Evolutionary conservation across 2,113 vertebrate genomes (phyloP).

Genomic region (Macroglossus sobrinus): DNA sequence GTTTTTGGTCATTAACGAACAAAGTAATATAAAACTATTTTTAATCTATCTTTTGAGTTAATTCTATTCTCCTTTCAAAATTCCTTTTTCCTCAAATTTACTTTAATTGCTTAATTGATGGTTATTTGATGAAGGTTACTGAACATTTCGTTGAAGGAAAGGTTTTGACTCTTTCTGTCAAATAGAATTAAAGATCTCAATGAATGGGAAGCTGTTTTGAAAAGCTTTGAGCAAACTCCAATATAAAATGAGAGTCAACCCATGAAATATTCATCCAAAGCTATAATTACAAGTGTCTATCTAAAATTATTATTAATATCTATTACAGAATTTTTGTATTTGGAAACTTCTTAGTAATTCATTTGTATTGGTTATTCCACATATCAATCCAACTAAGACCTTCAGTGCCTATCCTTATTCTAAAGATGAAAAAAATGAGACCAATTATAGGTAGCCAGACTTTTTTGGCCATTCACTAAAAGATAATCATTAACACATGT

Average conservation of each 20-base stretch:
- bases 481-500: not conserved
- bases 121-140: conserved; percentile 60
- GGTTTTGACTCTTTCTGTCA: conserved; percentile 65
- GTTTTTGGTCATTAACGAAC: conserved; percentile 75
- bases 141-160: conserved; percentile 53
- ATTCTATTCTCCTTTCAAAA: conserved; percentile 53
- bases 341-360: conserved; percentile 30
- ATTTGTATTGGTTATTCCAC: conserved; percentile 37
- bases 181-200: conserved; percentile 56
- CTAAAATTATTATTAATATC: conserved; percentile 35
- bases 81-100: conserved; percentile 43
- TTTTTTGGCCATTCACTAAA: not conserved
- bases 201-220: conserved; percentile 35
- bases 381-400: conserved; percentile 10
- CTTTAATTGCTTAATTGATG: conserved; percentile 69
- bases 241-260: not conserved
- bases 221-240: conserved; percentile 54
- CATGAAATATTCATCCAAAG: not conserved
- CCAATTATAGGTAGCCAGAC: not conserved
- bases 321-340: conserved; percentile 35
- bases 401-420: not conserved
- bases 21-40: conserved; percentile 69
- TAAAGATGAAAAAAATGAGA: not conserved
- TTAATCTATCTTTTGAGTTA: conserved; percentile 67
- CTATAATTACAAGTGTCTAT: conserved; percentile 27